Evolutionary conservation across 2,888 invertebrate species (phyloP).

Genomic region (Venusia cambrica): DNA sequence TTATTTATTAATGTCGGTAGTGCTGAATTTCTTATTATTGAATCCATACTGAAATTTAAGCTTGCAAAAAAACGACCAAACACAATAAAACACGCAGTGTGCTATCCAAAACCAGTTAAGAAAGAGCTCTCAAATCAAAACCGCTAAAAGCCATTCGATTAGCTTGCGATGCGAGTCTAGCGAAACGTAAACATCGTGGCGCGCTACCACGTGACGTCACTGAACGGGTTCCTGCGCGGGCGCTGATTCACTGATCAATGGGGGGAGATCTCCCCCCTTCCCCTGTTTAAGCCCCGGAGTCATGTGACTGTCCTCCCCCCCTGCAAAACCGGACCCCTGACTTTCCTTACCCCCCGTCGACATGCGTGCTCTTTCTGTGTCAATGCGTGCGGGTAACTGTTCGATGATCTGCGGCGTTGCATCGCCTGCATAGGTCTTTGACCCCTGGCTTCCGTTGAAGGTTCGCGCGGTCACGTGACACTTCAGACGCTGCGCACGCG

Average conservation of each 20-base stretch:
- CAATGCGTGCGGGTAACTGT: slow-evolving; percentile 11
- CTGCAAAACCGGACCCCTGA: slow-evolving; percentile 32
- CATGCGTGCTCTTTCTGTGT: slow-evolving; percentile 15
- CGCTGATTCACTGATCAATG: slow-evolving; percentile 37
- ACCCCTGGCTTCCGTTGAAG: slow-evolving; percentile 18
- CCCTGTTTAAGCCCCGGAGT: slow-evolving; percentile 34
- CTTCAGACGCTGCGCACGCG: too few species aligned
- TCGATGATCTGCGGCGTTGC: slow-evolving; percentile 23
- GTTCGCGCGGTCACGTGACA: slow-evolving; percentile 21
- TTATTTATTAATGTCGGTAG: too few species aligned
- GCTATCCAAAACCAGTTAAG: too few species aligned
- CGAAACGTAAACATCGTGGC: slow-evolving; percentile 10
- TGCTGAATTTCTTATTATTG: too few species aligned
- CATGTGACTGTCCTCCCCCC: slow-evolving; percentile 42
- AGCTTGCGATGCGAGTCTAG: slow-evolving; percentile 9
- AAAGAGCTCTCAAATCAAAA: too few species aligned
- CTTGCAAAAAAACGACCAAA: too few species aligned
- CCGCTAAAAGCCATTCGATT: too few species aligned
- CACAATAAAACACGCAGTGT: too few species aligned
- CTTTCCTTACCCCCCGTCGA: slow-evolving; percentile 32
- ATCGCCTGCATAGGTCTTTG: slow-evolving; percentile 16
- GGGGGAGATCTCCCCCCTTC: slow-evolving; percentile 20
- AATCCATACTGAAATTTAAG: too few species aligned
- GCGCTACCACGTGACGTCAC: slow-evolving; percentile 16
- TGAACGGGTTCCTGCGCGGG: slow-evolving; percentile 27